A percentile compares a stretch with the other conserved stretches of the same genome.
phyloP scores from a whole-genome alignment of 2,888 invertebrate genomes.

The Metopia argyrocephala region DNA sequence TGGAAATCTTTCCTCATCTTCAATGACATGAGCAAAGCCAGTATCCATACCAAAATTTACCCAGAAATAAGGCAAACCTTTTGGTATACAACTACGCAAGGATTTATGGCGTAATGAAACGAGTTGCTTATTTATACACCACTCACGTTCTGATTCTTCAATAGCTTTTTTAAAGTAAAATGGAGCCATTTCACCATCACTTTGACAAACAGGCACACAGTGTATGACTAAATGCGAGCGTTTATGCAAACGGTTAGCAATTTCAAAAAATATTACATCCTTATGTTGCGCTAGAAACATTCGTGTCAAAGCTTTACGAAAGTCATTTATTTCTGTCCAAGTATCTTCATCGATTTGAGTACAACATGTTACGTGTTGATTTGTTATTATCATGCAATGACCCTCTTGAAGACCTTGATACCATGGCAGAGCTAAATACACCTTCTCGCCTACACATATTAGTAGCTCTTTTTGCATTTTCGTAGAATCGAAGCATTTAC shows the following conservation, averaged over 20 bases:
- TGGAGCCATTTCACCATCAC: constrained; percentile 92
- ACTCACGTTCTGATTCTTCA: constrained; percentile 95
- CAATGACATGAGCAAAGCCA: constrained; percentile 98
- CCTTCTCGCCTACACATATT: constrained; percentile 87
- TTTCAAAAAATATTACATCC: constrained; percentile 95
- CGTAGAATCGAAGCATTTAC: constrained; percentile 89
- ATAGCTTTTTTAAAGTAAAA: constrained; percentile 99
- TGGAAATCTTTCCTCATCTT: constrained; percentile 93
- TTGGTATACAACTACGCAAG: constrained; percentile 90
- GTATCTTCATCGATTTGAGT: constrained; percentile 96
- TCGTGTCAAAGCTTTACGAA: constrained; percentile 86
- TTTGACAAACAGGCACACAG: constrained; percentile 85
- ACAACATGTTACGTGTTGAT: constrained; percentile 87
- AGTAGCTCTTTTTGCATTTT: constrained; percentile 91
- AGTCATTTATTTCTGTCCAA: constrained; percentile 90
- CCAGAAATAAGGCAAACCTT: constrained; percentile 96
- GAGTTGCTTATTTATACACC: constrained; percentile 96
- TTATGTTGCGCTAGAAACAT: constrained; percentile 87
- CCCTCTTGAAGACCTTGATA: constrained; percentile 89
- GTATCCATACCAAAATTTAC: constrained; percentile 94
- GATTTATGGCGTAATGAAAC: constrained; percentile 85
- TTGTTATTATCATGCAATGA: constrained; percentile 92
- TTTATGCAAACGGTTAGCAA: constrained; percentile 85
- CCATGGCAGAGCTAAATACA: constrained; percentile 91
- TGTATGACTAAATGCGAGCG: constrained; percentile 92